Evolutionary conservation across 2,797 vertebrate species (phyloP).

Genomic region (Channa striata): DNA sequence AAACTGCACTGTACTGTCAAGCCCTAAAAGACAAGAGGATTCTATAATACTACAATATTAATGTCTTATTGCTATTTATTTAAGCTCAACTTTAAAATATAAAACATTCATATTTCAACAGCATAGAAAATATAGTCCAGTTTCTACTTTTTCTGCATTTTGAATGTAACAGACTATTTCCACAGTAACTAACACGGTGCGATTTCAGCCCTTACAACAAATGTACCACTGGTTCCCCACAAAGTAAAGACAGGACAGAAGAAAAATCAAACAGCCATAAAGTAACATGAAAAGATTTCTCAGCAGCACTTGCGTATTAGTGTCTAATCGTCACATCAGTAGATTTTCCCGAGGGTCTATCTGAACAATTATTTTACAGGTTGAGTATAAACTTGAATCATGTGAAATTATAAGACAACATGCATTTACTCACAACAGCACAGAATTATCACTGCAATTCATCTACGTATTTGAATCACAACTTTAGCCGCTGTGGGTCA

Average conservation of each 20-base stretch:
- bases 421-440: too few species aligned
- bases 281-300: too few species aligned
- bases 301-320: not conserved
- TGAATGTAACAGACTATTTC: slow-evolving; percentile 14
- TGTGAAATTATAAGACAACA: too few species aligned
- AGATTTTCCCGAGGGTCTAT: too few species aligned
- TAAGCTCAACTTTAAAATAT: slow-evolving; percentile 58
- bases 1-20: not conserved
- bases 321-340: too few species aligned
- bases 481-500: too few species aligned
- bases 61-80: slow-evolving; percentile 46
- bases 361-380: too few species aligned
- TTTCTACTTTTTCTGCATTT: not conserved
- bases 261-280: not conserved
- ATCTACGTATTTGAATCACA: too few species aligned
- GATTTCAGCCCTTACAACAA: slow-evolving; percentile 32
- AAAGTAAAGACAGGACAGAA: not conserved
- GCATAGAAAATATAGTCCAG: slow-evolving; percentile 17
- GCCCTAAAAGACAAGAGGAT: not conserved
- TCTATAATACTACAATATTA: not conserved
- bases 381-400: too few species aligned
- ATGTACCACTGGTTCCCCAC: slow-evolving; percentile 29
- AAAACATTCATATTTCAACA: slow-evolving; percentile 56
- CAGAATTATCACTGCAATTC: too few species aligned
- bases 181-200: slow-evolving; percentile 24